Percentiles rank a stretch among this genome's conserved stretches.
Conservation (phyloP, 2,888 invertebrate species). For the Heliothis peltigera region DNA sequence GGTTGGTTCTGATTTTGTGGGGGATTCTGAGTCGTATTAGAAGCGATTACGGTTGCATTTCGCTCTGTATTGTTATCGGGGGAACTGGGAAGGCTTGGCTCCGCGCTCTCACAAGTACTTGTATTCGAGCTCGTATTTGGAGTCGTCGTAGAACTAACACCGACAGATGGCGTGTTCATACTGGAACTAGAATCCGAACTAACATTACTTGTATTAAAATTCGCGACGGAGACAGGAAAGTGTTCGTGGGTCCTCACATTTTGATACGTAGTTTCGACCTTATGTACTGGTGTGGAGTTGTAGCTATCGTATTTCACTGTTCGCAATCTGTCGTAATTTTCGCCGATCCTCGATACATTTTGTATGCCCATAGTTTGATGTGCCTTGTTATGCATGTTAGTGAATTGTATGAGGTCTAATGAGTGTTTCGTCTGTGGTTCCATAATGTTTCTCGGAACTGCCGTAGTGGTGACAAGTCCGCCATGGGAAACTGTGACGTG, state of each 20-base stretch:
- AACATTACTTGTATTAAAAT: slow-evolving; percentile 81
- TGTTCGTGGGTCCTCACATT: slow-evolving; percentile 78
- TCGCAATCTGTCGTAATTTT: slow-evolving; percentile 76
- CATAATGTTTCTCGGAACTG: slow-evolving; percentile 75
- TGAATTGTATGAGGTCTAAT: slow-evolving; percentile 81
- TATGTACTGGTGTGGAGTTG: slow-evolving; percentile 74
- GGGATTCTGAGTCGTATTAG: slow-evolving; percentile 64
- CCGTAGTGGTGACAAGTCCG: slow-evolving; percentile 68
- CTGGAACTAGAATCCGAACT: slow-evolving; percentile 93
- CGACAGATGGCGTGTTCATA: slow-evolving; percentile 89
- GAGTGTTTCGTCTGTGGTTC: slow-evolving; percentile 80
- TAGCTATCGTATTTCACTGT: slow-evolving; percentile 77
- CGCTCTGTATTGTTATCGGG: slow-evolving; percentile 82
- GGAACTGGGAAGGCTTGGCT: slow-evolving; percentile 93
- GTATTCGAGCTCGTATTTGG: slow-evolving; percentile 93
- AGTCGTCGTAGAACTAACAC: slow-evolving; percentile 92
- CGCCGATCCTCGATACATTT: slow-evolving; percentile 76
- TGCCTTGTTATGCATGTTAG: slow-evolving; percentile 72
- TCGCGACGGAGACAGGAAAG: slow-evolving; percentile 74
- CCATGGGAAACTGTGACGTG: slow-evolving; percentile 69
- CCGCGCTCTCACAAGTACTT: slow-evolving; percentile 92
- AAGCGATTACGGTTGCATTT: slow-evolving; percentile 58
- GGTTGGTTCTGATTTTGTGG: slow-evolving; percentile 47
- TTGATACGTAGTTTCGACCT: slow-evolving; percentile 80
- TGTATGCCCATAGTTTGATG: slow-evolving; percentile 75